phyloP scores from a whole-genome alignment of 1,140 invertebrate genomes.

The Scaptodrosophila lebanonensis region DNA sequence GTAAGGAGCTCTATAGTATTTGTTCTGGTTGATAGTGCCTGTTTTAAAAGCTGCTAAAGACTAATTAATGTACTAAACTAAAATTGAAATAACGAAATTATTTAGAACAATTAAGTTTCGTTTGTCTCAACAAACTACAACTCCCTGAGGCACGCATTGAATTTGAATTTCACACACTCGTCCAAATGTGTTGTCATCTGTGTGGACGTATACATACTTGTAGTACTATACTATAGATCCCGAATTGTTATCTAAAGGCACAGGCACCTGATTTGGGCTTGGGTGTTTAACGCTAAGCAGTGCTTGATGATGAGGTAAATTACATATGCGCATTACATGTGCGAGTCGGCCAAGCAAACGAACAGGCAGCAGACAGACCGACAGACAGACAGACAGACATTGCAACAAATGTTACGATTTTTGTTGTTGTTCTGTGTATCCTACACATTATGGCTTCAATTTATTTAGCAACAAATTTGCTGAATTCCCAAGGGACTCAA shows the following conservation, averaged over 20 bases:
- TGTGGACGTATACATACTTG: too few species aligned
- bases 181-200: too few species aligned
- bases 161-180: too few species aligned
- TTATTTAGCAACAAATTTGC: conserved; percentile 34
- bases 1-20: too few species aligned
- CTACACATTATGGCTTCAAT: conserved; percentile 2
- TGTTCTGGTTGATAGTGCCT: too few species aligned
- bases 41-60: too few species aligned
- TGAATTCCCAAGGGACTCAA: conserved; percentile 47
- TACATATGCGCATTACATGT: conserved; percentile 53
- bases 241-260: background rate
- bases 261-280: background rate
- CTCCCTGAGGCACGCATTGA: too few species aligned
- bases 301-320: conserved; percentile 61
- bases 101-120: too few species aligned
- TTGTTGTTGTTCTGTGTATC: conserved; percentile 35
- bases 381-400: conserved; percentile 43
- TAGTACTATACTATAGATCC: background rate
- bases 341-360: conserved; percentile 28
- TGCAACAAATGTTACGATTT: conserved; percentile 51
- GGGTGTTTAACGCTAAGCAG: conserved; percentile 39
- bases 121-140: too few species aligned
- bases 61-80: too few species aligned
- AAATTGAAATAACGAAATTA: too few species aligned
- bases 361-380: conserved; percentile 9